Base-by-base conservation (phyloP, 2,888 invertebrate species). In the Pyrrhia umbra region DNA sequence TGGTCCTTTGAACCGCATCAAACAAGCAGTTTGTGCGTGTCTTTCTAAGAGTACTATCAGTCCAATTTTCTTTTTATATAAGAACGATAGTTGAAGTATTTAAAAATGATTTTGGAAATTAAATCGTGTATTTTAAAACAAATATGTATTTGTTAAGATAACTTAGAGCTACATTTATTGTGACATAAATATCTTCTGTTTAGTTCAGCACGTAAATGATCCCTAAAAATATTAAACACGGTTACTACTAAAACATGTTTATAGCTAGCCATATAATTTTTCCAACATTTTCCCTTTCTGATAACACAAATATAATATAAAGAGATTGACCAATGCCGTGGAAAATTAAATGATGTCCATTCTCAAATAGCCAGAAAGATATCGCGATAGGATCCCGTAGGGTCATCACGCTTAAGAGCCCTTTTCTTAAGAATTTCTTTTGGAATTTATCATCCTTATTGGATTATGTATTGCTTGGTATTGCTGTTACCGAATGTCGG, bases 311-410 rank as follows among this genome's bases (percentile, higher is more conserved):
- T 83, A 79, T 77, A 57, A 70, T 65, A 69, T 81, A 77, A 80
- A 78, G 59, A 74, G 76, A 81, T 80, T 80, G 85, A 65, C 65
- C 84, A 84, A 80, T 79, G 78, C 68, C 57, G 70, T 80, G 85
- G 87, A 87, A 87, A 85, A 85, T 85, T 82, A 82, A 83, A 87
- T 72, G 79, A 76, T 77, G 79, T 75, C 78, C 77, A 80, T 72
- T 75, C 68, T 72, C 79, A 72, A 79, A 84, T 75, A 71, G 65
- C 66, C 68, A 79, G 82, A 83, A 83, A 84, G 83, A 84, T 83
- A 62, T 68, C 64, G 55, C 45, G 81, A 82, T 82, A 76, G 68
- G 75, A 46, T 60, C 52, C 57, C 55, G 40, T 60, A 50, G 55
- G 82, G 78, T 71, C 76, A 71, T 79, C 81, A 59, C 63, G 63